Conservation (phyloP, 2,888 invertebrate genomes). For the Drosophila tripunctata region DNA sequence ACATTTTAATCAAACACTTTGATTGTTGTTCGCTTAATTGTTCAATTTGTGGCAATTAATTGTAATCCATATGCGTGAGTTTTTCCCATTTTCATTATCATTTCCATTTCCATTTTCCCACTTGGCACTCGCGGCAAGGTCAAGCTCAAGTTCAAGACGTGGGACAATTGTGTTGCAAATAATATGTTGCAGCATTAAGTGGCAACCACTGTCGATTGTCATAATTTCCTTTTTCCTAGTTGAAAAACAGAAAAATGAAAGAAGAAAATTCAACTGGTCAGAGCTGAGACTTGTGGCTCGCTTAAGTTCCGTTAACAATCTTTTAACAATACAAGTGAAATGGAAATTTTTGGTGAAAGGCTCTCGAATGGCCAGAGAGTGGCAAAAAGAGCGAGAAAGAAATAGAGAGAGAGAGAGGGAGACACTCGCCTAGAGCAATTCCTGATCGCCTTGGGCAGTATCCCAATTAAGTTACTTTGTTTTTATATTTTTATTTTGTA, state of each 20-base stretch:
- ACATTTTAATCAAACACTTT: slow-evolving; percentile 35
- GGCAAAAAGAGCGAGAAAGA: neutral
- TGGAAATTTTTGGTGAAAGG: slow-evolving; percentile 52
- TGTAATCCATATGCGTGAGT: slow-evolving; percentile 16
- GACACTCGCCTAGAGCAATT: slow-evolving; percentile 19
- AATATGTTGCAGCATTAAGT: slow-evolving; percentile 1
- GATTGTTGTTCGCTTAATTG: slow-evolving; percentile 62
- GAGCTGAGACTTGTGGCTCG: slow-evolving; percentile 39
- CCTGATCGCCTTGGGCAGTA: slow-evolving; percentile 31
- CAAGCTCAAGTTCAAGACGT: slow-evolving; percentile 81
- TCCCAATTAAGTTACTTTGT: slow-evolving; percentile 9
- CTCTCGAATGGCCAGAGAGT: neutral
- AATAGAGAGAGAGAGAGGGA: neutral
- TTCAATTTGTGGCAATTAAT: slow-evolving; percentile 42
- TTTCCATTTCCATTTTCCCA: neutral
- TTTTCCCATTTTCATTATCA: slow-evolving; percentile 22
- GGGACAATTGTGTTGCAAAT: slow-evolving; percentile 40
- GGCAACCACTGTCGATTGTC: slow-evolving; percentile 15
- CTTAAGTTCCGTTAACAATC: slow-evolving; percentile 61
- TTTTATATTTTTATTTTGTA: slow-evolving; percentile 1
- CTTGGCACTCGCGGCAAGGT: slow-evolving; percentile 61
- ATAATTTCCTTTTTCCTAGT: slow-evolving; percentile 71
- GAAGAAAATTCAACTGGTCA: slow-evolving; percentile 13
- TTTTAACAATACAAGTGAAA: slow-evolving; percentile 42
- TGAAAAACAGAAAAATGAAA: slow-evolving; percentile 25